These are phyloP conservation scores for Homarus americanus DNA, from an alignment of 1,140 invertebrate genomes.

Conservation along the genomic window DNA sequence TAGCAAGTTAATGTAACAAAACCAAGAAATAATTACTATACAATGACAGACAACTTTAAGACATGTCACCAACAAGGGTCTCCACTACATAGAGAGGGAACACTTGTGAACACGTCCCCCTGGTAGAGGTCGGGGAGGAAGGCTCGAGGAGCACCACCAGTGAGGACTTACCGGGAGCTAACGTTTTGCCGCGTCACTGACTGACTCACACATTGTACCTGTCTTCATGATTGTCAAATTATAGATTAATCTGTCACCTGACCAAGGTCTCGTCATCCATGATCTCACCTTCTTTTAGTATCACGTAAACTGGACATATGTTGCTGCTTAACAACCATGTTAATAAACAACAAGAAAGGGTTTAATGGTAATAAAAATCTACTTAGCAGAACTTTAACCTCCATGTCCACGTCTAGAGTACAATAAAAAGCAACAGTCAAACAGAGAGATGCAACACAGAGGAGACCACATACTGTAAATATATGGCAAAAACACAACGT, in stretches of 20 bases:
- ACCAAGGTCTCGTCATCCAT: neutral
- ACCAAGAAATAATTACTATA: no score
- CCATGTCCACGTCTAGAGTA: slow-evolving; percentile 17
- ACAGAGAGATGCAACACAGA: neutral
- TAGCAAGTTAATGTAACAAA: no score
- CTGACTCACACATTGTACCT: no score
- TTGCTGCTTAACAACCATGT: neutral
- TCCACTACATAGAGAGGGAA: no score
- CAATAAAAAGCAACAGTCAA: neutral
- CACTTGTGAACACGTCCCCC: no score
- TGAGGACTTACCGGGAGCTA: no score
- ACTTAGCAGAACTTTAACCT: neutral
- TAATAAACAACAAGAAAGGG: neutral
- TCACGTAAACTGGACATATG: slow-evolving; percentile 3
- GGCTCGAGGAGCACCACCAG: no score
- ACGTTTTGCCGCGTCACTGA: no score
- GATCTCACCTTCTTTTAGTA: neutral
- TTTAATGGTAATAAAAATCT: neutral
- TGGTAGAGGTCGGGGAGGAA: no score
- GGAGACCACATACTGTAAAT: neutral
- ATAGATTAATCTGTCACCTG: neutral
- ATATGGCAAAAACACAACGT: neutral
- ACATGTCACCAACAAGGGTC: no score
- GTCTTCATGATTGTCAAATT: neutral
- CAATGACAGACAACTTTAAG: no score